Evolutionary conservation across 2,113 vertebrate genomes (phyloP).

Genomic region (Apodemus sylvaticus): DNA sequence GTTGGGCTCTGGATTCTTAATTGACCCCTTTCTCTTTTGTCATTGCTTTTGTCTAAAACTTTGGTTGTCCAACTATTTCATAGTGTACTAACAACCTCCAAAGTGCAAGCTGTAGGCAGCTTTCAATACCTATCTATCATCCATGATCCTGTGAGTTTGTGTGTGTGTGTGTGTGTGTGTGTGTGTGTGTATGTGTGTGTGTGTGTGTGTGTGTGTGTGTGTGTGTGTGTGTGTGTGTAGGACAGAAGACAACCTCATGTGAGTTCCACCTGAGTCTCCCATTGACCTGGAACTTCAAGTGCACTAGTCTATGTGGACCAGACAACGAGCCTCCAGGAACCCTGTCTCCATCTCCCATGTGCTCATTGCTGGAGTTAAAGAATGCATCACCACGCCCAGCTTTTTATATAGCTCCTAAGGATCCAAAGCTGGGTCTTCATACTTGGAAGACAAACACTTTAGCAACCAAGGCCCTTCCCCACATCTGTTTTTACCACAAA

Average conservation of each 20-base stretch:
- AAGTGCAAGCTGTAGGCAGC: conserved; percentile 29
- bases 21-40: conserved; percentile 30
- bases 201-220: too few relatives aligned
- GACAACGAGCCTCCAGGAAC: not conserved
- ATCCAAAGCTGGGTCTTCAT: not conserved
- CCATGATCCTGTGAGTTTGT: not conserved
- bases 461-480: not conserved
- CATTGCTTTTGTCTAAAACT: conserved; percentile 42
- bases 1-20: not conserved
- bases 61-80: conserved; percentile 38
- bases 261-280: not conserved
- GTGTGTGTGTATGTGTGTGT: too few relatives aligned
- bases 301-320: too few relatives aligned
- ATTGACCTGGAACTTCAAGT: not conserved
- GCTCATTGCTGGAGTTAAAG: not conserved
- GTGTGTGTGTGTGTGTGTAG: too few relatives aligned
- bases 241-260: not conserved
- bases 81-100: not conserved
- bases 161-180: not conserved
- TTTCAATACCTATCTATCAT: not conserved
- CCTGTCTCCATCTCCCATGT: too few relatives aligned
- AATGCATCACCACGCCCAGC: too few relatives aligned
- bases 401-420: not conserved
- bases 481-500: not conserved
- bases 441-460: not conserved